Conservation (phyloP, 2,113 vertebrate genomes). For the Alexandromys fortis region DNA sequence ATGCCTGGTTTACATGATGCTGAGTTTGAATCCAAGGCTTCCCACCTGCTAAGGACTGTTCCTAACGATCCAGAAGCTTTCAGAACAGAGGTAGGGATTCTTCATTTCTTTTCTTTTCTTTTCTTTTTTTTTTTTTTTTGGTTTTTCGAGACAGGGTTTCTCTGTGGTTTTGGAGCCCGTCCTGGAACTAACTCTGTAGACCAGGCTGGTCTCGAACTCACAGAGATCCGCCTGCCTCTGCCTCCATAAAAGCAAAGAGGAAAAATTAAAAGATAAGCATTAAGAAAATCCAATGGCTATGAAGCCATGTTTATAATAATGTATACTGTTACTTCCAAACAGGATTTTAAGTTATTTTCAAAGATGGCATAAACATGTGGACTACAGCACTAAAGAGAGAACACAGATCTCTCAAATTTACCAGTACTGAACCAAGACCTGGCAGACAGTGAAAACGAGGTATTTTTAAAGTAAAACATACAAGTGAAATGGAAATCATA, state of each 20-base stretch:
- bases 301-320: not conserved
- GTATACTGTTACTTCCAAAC: not conserved
- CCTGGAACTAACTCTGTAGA: no score
- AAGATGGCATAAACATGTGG: not conserved
- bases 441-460: not conserved
- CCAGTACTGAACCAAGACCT: not conserved
- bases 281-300: not conserved
- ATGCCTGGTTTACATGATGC: not conserved
- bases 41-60: not conserved
- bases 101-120: not conserved
- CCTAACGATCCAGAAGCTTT: not conserved
- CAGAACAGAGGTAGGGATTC: not conserved
- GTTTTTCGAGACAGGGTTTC: no score
- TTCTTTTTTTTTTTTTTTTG: no score
- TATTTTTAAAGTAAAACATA: constrained; percentile 28
- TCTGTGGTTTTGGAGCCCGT: no score
- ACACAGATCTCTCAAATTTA: not conserved
- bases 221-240: no score
- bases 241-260: not conserved
- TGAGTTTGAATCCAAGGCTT: not conserved
- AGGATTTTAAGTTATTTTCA: not conserved
- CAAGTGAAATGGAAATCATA: constrained; percentile 11
- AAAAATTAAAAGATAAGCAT: constrained; percentile 20
- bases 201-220: no score
- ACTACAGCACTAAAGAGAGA: not conserved